These are phyloP conservation scores for Strix uralensis DNA, from an alignment of 2,113 vertebrate species.

Conservation along the genomic window DNA sequence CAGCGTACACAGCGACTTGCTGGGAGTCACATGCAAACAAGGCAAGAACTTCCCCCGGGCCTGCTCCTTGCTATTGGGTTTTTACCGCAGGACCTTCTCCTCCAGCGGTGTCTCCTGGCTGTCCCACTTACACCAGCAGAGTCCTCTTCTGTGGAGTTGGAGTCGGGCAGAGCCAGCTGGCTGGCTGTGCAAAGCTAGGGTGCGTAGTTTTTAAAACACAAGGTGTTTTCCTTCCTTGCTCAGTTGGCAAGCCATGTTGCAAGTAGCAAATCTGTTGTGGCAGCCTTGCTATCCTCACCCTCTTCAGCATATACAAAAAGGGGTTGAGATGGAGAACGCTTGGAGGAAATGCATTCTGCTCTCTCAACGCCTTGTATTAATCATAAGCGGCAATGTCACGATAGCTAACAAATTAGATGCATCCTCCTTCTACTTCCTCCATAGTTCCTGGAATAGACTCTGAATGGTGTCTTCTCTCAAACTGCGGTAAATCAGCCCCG, in stretches of 20 bases:
- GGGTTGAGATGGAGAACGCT: background rate
- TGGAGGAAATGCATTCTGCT: background rate
- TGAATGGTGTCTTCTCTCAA: constrained; percentile 46
- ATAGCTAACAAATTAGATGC: background rate
- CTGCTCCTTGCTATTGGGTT: background rate
- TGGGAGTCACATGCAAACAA: background rate
- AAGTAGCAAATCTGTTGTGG: background rate
- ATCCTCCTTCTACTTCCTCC: constrained; percentile 36
- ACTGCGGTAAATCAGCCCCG: background rate
- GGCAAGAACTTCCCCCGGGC: background rate
- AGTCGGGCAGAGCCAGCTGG: background rate
- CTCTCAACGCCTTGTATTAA: background rate
- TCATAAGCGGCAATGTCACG: background rate
- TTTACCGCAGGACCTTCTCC: background rate
- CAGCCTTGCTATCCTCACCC: background rate
- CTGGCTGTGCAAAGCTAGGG: background rate
- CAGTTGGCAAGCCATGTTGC: background rate
- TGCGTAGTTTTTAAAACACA: background rate
- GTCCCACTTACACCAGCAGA: accelerated
- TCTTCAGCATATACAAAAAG: background rate
- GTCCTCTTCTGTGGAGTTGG: background rate
- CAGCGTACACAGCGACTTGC: accelerated
- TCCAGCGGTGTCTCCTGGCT: background rate
- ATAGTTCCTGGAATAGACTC: constrained; percentile 39
- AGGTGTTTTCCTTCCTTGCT: background rate